phyloP scores from a whole-genome alignment of 1,140 invertebrate species.

The Anoplophora glabripennis region DNA sequence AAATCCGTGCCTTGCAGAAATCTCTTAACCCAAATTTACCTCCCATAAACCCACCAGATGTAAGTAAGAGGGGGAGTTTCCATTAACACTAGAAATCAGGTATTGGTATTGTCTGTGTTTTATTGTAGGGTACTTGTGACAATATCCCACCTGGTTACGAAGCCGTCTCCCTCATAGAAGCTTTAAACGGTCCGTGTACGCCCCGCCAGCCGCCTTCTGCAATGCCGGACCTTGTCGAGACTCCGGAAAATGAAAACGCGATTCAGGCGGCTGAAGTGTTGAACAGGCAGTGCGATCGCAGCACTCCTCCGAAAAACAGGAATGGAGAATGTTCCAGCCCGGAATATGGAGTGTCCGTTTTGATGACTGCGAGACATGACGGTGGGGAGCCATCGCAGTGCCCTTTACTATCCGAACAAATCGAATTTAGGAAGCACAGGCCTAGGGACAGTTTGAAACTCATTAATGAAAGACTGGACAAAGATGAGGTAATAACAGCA shows the following conservation, averaged over 20 bases:
- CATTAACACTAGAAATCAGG: not conserved
- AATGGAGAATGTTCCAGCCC: slow-evolving; percentile 46
- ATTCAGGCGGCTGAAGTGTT: slow-evolving; percentile 65
- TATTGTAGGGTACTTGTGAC: slow-evolving; percentile 57
- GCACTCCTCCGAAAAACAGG: slow-evolving; percentile 37
- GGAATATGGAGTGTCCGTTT: slow-evolving; percentile 65
- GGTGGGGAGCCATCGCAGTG: slow-evolving; percentile 50
- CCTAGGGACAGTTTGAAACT: slow-evolving; percentile 54
- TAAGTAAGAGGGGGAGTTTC: slow-evolving; percentile 34
- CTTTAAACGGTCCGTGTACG: slow-evolving; percentile 88
- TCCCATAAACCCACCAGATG: slow-evolving; percentile 55
- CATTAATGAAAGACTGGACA: slow-evolving; percentile 56
- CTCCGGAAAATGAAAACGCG: slow-evolving; percentile 47
- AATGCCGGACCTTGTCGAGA: slow-evolving; percentile 53
- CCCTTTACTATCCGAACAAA: slow-evolving; percentile 43
- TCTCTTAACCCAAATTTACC: slow-evolving; percentile 54
- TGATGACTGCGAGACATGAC: slow-evolving; percentile 57
- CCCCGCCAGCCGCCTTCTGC: slow-evolving; percentile 57
- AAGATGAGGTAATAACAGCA: slow-evolving; percentile 50
- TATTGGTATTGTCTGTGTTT: slow-evolving; percentile 9
- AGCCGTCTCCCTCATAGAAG: slow-evolving; percentile 94
- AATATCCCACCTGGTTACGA: slow-evolving; percentile 93
- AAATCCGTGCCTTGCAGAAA: slow-evolving; percentile 92
- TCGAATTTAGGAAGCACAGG: slow-evolving; percentile 44
- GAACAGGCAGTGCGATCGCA: slow-evolving; percentile 53